Evolutionary conservation across 1,140 invertebrate genomes (phyloP), one percentile per base, ranked within the genome.

Genomic region (Eurytemora carolleeae): DNA sequence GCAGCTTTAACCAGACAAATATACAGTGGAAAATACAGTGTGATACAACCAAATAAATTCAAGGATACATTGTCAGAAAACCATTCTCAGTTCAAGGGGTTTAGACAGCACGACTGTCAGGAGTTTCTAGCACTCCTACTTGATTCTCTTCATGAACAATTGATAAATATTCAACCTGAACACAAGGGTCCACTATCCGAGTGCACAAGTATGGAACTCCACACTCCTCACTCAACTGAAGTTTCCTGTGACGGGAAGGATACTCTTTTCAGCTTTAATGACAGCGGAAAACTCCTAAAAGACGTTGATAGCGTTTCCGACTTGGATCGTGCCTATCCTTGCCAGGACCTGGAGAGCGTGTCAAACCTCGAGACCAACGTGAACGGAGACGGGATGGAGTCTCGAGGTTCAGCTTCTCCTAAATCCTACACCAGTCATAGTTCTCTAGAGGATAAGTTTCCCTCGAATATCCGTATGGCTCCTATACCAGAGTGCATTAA

Each of bases 101-200:
- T 56, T 64, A 71, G 67, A 31, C 67, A 83, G 79, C 81, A 84
- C 66, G 82, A 84, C 68, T 83, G 81, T 71, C 82, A 84, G 72
- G 82, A 84, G 67, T 83, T 84, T 70, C 71, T 84, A 24, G 81
- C 80, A 3, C 70, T 83, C 15, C 68, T 82, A 15, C 68, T 84
- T 64, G 81, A 82, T 66, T 78, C 78, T 16, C 70, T 84, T 7
- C 80, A 84, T 66, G 81, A 83, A 68, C 79, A 83, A 70, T 74
- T 82, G 67, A 80, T 80, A 61, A 57, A 57, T 18, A 53, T 63
- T 56, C 63, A 54, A 31, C 12, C 65, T 58, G 52, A 63, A 58
- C 3, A 55, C 52, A 24, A 1, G 18, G 26, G 26, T 18, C 58
- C 22, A 24, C 22, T 25, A n/a, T 59, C 58, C 23, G 58, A 59